Conservation (phyloP, 2,113 vertebrate species). For the Toxostoma redivivum region DNA sequence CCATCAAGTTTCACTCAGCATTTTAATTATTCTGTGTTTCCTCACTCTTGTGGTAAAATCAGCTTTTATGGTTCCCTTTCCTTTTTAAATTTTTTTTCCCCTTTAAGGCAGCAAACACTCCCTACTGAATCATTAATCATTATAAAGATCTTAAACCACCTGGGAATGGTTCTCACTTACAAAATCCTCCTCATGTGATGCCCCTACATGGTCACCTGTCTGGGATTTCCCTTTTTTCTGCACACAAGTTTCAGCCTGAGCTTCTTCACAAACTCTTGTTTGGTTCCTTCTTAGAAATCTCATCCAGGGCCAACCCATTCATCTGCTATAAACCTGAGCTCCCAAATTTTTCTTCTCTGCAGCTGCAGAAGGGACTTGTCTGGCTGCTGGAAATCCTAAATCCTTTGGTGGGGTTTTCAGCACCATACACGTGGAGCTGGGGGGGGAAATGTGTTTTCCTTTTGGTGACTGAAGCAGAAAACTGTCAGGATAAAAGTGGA, state of each 20-base stretch:
- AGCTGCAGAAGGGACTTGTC: neutral
- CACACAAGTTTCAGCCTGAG: neutral
- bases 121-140: neutral
- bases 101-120: neutral
- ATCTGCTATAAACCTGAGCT: neutral
- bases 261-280: neutral
- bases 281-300: neutral
- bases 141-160: neutral
- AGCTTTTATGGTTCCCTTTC: neutral
- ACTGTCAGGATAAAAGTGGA: neutral
- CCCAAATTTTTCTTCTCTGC: neutral
- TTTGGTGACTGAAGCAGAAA: constrained; percentile 5
- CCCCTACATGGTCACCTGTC: neutral
- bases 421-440: neutral
- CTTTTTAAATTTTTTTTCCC: neutral
- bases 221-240: neutral
- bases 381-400: neutral
- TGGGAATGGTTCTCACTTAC: neutral
- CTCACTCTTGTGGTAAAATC: neutral
- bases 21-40: neutral
- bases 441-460: neutral
- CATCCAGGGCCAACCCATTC: neutral
- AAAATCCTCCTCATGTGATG: neutral
- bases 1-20: neutral
- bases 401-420: neutral